Conservation (phyloP, 2,113 vertebrate species). For the Cryptomyrus ogoouensis region DNA sequence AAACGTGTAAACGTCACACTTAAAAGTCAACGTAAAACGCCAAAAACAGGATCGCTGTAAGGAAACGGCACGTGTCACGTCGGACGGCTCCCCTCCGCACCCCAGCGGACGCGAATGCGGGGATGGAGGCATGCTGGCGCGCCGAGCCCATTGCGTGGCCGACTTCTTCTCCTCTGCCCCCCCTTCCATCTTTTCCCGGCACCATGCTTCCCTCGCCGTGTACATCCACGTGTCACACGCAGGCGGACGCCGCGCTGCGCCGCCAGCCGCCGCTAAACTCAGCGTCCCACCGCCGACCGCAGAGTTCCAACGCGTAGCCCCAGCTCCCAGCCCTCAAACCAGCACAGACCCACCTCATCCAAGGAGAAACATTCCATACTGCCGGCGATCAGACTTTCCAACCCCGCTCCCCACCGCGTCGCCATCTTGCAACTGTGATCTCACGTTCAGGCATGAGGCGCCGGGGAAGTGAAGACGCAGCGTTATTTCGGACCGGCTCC, state of each 20-base stretch:
- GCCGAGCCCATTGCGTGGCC: neutral
- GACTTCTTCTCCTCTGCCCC: neutral
- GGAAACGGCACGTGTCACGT: neutral
- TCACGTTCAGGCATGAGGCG: slow-evolving; percentile 37
- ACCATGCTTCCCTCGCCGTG: slow-evolving; percentile 5
- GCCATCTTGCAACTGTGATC: slow-evolving; percentile 58
- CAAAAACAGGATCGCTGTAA: neutral
- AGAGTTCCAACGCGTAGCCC: no score
- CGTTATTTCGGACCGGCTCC: neutral
- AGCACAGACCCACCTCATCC: slow-evolving; percentile 38
- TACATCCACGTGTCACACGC: slow-evolving; percentile 33
- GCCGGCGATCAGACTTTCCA: slow-evolving; percentile 47
- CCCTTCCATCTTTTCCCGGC: slow-evolving; percentile 13
- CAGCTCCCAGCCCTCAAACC: no score
- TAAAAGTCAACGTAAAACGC: neutral
- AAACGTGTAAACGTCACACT: neutral
- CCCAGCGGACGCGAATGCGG: neutral
- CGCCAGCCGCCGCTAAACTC: slow-evolving; percentile 22
- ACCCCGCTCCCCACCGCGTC: slow-evolving; percentile 50
- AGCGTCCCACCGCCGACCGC: neutral
- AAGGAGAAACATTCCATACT: slow-evolving; percentile 28
- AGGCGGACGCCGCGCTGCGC: slow-evolving; percentile 40
- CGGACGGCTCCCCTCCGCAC: neutral
- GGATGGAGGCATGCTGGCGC: neutral
- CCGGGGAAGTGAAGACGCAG: slow-evolving; percentile 2